Evolutionary conservation across 2,113 vertebrate species (phyloP).

Genomic region (Pipra filicauda): DNA sequence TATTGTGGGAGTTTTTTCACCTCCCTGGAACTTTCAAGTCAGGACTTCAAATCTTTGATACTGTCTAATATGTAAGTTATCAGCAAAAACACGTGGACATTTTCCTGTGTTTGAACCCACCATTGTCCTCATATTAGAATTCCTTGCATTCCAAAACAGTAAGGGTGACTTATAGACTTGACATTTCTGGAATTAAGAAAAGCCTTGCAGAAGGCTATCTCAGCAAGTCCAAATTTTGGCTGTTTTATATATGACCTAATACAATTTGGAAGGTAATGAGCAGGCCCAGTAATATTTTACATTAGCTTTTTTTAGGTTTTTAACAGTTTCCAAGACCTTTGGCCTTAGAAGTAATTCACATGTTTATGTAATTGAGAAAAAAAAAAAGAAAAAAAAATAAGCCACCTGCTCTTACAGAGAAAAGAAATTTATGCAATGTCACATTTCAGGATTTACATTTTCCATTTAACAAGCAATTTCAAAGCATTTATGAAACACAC

Average conservation of each 20-base stretch:
- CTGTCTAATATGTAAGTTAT: neutral
- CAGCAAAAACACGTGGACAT: neutral
- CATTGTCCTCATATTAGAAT: neutral
- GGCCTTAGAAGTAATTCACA: neutral
- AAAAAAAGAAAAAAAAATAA: neutral
- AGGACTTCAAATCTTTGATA: neutral
- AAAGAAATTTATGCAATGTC: neutral
- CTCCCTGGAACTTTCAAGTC: neutral
- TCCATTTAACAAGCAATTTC: conserved; percentile 8
- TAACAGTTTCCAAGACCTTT: neutral
- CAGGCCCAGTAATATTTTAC: neutral
- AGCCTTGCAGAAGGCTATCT: neutral
- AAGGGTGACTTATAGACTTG: neutral
- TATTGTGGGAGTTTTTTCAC: neutral
- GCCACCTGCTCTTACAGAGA: neutral
- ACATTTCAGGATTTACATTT: neutral
- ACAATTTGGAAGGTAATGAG: neutral
- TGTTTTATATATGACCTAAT: neutral
- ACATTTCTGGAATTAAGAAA: neutral
- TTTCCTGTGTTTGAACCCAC: neutral
- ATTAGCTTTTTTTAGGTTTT: neutral
- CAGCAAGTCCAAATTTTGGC: neutral
- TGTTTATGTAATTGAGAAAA: neutral
- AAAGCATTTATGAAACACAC: neutral
- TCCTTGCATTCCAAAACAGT: neutral